A percentile compares a stretch with the other conserved stretches of the same genome.
These are phyloP conservation scores for Lanius ludovicianus DNA, from an alignment of 2,113 vertebrate genomes.

Conservation along the genomic window DNA sequence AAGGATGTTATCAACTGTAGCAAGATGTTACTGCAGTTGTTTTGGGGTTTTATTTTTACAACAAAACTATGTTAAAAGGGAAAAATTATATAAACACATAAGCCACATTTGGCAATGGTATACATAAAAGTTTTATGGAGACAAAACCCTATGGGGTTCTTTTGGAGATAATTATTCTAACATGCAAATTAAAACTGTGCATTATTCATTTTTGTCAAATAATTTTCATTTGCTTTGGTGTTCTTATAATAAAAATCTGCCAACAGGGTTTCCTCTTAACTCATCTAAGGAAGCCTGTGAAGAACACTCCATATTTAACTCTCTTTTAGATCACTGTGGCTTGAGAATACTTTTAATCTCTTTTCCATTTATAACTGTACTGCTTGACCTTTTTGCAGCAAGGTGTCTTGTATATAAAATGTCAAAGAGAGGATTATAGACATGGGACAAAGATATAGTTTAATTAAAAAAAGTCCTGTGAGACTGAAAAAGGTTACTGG, in stretches of 20 bases:
- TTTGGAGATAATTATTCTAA: constrained; percentile 58
- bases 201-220: constrained; percentile 67
- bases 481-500: constrained; percentile 85
- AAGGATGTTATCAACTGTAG: constrained; percentile 46
- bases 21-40: constrained; percentile 27
- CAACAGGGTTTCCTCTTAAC: constrained; percentile 69
- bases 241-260: constrained; percentile 72
- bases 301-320: constrained; percentile 79
- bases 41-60: constrained; percentile 59
- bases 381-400: constrained; percentile 84
- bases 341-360: constrained; percentile 86
- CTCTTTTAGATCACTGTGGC: constrained; percentile 78
- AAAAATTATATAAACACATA: constrained; percentile 62
- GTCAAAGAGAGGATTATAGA: constrained; percentile 84
- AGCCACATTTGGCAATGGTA: neutral
- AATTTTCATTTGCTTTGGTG: constrained; percentile 71
- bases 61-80: constrained; percentile 60
- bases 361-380: constrained; percentile 87
- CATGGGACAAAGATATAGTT: constrained; percentile 85
- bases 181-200: constrained; percentile 58
- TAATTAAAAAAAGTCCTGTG: constrained; percentile 84
- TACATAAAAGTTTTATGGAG: constrained; percentile 55
- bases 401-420: constrained; percentile 86
- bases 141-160: constrained; percentile 26
- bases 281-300: constrained; percentile 71